phyloP scores from a whole-genome alignment of 2,113 vertebrate genomes.

The Chaetodon trifascialis region DNA sequence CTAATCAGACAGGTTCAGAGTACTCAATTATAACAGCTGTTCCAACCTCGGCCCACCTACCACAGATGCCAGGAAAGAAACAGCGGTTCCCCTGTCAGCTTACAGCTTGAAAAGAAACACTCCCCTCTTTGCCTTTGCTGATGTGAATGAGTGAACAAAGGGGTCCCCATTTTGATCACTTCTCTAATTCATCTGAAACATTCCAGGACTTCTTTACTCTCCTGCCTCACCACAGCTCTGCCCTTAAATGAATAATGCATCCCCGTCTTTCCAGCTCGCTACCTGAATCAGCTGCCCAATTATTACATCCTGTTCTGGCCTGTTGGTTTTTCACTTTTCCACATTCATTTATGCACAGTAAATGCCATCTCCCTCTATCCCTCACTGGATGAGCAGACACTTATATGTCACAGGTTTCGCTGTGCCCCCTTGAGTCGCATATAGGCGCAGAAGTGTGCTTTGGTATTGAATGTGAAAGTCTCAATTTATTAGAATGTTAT shows the following conservation, averaged over 20 bases:
- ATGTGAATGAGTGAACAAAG: slow-evolving; percentile 11
- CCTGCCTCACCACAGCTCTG: slow-evolving; percentile 9
- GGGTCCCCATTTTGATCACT: not conserved
- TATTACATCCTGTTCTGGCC: slow-evolving; percentile 50
- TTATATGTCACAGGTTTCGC: slow-evolving; percentile 31
- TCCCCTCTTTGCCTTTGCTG: not conserved
- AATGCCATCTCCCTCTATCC: slow-evolving; percentile 29
- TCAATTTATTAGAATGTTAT: slow-evolving; percentile 58
- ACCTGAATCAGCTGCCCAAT: slow-evolving; percentile 58
- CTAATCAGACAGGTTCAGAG: not conserved
- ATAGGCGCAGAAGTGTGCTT: slow-evolving; percentile 16
- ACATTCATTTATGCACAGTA: slow-evolving; percentile 27
- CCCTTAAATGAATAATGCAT: slow-evolving; percentile 70
- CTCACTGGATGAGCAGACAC: slow-evolving; percentile 26
- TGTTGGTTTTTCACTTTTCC: slow-evolving; percentile 38
- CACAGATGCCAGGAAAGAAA: not conserved
- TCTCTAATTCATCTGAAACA: slow-evolving; percentile 5
- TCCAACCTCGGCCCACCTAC: slow-evolving; percentile 16
- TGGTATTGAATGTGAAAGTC: slow-evolving; percentile 20
- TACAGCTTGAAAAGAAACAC: not conserved
- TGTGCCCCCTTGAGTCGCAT: slow-evolving; percentile 18
- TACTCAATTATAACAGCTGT: slow-evolving; percentile 20
- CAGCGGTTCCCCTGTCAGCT: not conserved
- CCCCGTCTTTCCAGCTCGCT: slow-evolving; percentile 41
- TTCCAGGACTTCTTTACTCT: slow-evolving; percentile 13